Evolutionary conservation across 2,113 vertebrate species (phyloP).

Genomic region (Arizona elegans): DNA sequence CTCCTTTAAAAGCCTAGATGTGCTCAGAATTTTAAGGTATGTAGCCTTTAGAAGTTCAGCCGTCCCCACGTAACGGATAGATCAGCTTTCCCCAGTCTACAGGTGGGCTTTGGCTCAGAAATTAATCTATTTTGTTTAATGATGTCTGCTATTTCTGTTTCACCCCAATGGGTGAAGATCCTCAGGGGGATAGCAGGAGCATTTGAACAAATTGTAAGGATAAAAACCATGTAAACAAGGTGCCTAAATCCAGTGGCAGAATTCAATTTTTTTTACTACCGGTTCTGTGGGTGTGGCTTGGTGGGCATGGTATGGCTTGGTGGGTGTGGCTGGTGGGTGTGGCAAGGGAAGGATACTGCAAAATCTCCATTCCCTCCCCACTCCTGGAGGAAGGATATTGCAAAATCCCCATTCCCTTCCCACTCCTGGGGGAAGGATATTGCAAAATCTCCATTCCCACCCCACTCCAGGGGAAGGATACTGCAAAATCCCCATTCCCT

Average conservation of each 20-base stretch:
- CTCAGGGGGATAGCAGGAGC: not conserved
- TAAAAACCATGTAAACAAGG: not conserved
- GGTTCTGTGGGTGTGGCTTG: too few species aligned
- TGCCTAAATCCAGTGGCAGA: not conserved
- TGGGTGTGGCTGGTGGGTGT: too few species aligned
- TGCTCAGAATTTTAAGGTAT: not conserved
- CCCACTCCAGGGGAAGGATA: too few species aligned
- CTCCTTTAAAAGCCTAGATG: not conserved
- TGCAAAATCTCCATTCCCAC: too few species aligned
- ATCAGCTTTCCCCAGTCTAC: not conserved
- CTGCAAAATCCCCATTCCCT: too few species aligned
- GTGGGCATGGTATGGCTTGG: too few species aligned
- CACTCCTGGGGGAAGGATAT: too few species aligned
- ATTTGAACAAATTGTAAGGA: not conserved
- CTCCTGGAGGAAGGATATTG: too few species aligned
- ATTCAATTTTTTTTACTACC: too few species aligned
- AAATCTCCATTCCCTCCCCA: too few species aligned
- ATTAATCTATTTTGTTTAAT: not conserved
- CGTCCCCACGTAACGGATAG: not conserved
- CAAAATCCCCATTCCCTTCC: too few species aligned
- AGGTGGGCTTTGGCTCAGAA: not conserved
- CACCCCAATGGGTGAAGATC: not conserved
- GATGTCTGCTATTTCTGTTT: not conserved
- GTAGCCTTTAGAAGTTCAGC: not conserved
- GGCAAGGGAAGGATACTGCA: too few species aligned